Percentiles rank a stretch among this genome's conserved stretches.
Conservation (phyloP, 2,113 vertebrate species). For the Pachyramphus minor region DNA sequence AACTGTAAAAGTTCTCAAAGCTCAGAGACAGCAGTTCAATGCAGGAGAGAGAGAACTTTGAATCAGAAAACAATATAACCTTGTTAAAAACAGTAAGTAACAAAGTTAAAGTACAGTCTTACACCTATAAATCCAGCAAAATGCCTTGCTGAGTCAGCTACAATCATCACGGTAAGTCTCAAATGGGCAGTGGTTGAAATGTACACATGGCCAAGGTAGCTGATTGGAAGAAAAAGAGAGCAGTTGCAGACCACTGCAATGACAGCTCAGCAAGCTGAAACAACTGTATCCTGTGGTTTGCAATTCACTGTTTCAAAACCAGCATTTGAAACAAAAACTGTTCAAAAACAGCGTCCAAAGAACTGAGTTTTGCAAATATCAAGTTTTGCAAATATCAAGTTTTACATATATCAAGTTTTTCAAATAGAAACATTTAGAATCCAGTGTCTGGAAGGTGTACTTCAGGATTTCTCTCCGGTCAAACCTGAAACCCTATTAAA, state of each 20-base stretch:
- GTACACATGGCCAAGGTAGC: not conserved
- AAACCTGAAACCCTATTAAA: not conserved
- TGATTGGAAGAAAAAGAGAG: not conserved
- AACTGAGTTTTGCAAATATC: not conserved
- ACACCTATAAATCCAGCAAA: not conserved
- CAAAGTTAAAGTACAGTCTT: not conserved
- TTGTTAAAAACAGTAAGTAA: not conserved
- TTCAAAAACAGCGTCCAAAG: not conserved
- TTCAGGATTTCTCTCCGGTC: not conserved
- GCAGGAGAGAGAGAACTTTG: not conserved
- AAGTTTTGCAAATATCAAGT: not conserved
- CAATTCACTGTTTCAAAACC: not conserved
- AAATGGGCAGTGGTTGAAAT: not conserved
- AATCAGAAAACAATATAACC: not conserved
- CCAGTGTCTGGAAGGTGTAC: not conserved
- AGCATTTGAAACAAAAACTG: not conserved
- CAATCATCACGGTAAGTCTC: not conserved
- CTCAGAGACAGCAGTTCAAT: not conserved
- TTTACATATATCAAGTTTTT: not conserved
- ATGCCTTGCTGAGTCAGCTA: not conserved
- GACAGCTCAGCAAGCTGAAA: not conserved
- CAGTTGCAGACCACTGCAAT: not conserved
- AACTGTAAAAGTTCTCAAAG: not conserved
- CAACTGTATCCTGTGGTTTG: not conserved
- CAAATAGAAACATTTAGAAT: not conserved